A percentile compares a stretch with the other conserved stretches of the same genome.
Conservation (phyloP, 2,888 invertebrate genomes). For the Sympetrum striolatum region DNA sequence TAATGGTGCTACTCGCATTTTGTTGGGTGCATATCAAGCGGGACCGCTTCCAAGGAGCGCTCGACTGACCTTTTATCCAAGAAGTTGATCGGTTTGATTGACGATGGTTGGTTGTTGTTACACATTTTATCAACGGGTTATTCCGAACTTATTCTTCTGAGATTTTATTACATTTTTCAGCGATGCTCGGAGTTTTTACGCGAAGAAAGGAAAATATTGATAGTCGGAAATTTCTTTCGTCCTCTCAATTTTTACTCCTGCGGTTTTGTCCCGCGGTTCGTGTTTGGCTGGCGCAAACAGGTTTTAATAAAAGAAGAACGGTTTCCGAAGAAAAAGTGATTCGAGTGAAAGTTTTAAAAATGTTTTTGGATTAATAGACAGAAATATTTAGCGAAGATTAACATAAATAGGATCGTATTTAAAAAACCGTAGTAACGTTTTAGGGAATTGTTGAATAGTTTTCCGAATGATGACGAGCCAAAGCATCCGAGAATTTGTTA, state of each 20-base stretch:
- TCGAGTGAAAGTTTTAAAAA: slow-evolving; percentile 41
- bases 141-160: slow-evolving; percentile 44
- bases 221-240: slow-evolving; percentile 23
- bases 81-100: slow-evolving; percentile 44
- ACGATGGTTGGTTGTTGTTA: slow-evolving; percentile 49
- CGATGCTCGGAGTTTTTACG: slow-evolving; percentile 30
- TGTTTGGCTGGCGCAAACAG: not conserved
- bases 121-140: slow-evolving; percentile 50
- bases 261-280: slow-evolving; percentile 1
- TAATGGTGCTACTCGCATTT: slow-evolving; percentile 59
- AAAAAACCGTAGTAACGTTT: slow-evolving; percentile 35
- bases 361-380: slow-evolving; percentile 38
- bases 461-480: slow-evolving; percentile 26
- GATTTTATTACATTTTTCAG: slow-evolving; percentile 42
- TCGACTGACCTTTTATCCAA: not conserved
- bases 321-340: slow-evolving; percentile 42
- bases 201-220: slow-evolving; percentile 31
- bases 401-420: slow-evolving; percentile 15
- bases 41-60: too few species aligned
- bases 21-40: not conserved
- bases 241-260: slow-evolving; percentile 26
- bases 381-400: slow-evolving; percentile 21
- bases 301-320: slow-evolving; percentile 12
- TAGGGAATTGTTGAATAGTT: slow-evolving; percentile 30
- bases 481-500: not conserved